These are phyloP conservation scores for Periplaneta americana DNA, from an alignment of 1,140 invertebrate species.

Conservation along the genomic window DNA sequence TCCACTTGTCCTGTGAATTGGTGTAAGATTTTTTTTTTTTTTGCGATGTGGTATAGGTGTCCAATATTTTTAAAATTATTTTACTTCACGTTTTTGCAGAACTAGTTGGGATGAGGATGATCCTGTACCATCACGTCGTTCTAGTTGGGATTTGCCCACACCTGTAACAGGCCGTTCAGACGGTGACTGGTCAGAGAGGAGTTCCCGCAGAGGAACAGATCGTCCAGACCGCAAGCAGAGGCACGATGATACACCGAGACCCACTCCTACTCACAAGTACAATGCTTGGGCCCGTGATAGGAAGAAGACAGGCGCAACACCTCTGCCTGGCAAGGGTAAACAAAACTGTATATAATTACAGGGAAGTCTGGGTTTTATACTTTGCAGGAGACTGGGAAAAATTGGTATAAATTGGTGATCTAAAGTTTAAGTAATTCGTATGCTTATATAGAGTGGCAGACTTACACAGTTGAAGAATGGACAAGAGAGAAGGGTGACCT, in stretches of 20 bases:
- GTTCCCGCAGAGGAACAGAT: conserved; percentile 24
- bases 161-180: conserved; percentile 40
- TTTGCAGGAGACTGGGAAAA: no score
- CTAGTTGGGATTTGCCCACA: conserved; percentile 90
- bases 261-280: conserved; percentile 80
- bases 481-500: no score
- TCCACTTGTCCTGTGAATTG: no score
- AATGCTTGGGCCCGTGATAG: conserved; percentile 70
- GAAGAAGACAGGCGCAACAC: conserved; percentile 56
- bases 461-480: no score
- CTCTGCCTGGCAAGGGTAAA: conserved; percentile 36
- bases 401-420: no score
- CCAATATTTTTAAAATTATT: no score
- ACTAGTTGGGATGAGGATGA: conserved; percentile 85
- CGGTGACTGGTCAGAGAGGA: conserved; percentile 41
- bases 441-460: no score
- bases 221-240: conserved; percentile 26
- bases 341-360: no score
- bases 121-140: conserved; percentile 53
- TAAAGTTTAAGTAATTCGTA: background rate
- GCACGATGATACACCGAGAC: conserved; percentile 61
- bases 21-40: no score
- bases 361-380: no score
- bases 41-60: no score
- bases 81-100: conserved; percentile 39